A percentile compares a stretch with the other conserved stretches of the same genome.
Evolutionary conservation across 2,113 vertebrate species (phyloP).

Genomic region (Serilophus lunatus): DNA sequence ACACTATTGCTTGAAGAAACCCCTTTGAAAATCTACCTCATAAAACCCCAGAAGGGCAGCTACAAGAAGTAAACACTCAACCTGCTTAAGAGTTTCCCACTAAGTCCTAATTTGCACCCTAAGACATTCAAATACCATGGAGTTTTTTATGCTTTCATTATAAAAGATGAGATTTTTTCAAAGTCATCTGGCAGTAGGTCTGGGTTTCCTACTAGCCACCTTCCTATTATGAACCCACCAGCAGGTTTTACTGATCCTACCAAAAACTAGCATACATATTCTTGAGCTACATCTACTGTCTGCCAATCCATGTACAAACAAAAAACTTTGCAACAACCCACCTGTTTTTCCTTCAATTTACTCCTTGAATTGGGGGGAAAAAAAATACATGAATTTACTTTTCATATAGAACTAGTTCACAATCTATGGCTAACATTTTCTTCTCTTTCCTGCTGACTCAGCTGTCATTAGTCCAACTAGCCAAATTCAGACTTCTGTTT

Average conservation of each 20-base stretch:
- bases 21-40: background rate
- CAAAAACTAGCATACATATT: background rate
- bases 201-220: background rate
- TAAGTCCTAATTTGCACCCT: background rate
- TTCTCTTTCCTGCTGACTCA: background rate
- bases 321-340: background rate
- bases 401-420: background rate
- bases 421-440: background rate
- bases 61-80: background rate
- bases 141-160: background rate
- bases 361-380: background rate
- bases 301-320: background rate
- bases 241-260: background rate
- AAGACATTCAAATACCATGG: background rate
- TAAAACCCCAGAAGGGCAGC: background rate
- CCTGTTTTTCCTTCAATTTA: background rate
- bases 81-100: background rate
- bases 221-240: background rate
- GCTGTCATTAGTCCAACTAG: background rate
- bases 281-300: constrained; percentile 2
- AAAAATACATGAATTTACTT: background rate
- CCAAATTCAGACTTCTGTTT: background rate
- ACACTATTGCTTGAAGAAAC: background rate
- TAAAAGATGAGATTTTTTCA: background rate
- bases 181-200: background rate